Base-by-base conservation (phyloP, 2,797 vertebrate genomes). In the Tenualosa thibaudeaui region DNA sequence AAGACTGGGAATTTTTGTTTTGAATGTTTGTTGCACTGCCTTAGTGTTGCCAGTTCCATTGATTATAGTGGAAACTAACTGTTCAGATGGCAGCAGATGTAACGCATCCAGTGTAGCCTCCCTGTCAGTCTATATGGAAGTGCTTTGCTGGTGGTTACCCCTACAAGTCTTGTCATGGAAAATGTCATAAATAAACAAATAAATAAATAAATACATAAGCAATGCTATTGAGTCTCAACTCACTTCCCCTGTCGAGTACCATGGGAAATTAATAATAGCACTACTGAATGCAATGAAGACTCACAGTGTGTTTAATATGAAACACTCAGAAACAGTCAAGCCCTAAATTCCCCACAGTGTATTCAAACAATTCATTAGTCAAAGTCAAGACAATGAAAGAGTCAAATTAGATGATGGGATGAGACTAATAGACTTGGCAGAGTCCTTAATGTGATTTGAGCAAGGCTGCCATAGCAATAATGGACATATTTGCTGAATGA, bases 301-400 rank as follows among this genome's bases (percentile, higher is more conserved):
- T 17, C 40, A 46, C 71, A 22, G 17, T 78, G 71, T 46, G 13
- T 46, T 43, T 78, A 22, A 43, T 78, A 78, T 78, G 40, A 78
- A 46, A 78, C 40, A n/a, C 40, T 46, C 17, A 78, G 71, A 40
- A 78, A 78, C 40, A 78, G 71, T 78, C 15, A 19, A 22, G 71
- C 40, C 2, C 37, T 43, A 17, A 46, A 43, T 19, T 78, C 17
- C 71, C 71, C 19, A n/a, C 71, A 78, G 71, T 7, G 37, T 78
- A 43, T 43, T 43, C 31, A 75, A 75, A 75, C 68, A 75, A 75
- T 43, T 37, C 68, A 78, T 40, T 78, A 43, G 71, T 78, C 71
- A 78, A 78, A 78, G 71, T 78, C 71, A 78, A 78, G 19, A 22
- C 71, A 78, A 78, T 78, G 17, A 78, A 78, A n/a, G 71, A 78